A percentile compares a stretch with the other conserved stretches of the same genome.
Conservation (phyloP, 2,113 vertebrate species). For the Hyla sarda region DNA sequence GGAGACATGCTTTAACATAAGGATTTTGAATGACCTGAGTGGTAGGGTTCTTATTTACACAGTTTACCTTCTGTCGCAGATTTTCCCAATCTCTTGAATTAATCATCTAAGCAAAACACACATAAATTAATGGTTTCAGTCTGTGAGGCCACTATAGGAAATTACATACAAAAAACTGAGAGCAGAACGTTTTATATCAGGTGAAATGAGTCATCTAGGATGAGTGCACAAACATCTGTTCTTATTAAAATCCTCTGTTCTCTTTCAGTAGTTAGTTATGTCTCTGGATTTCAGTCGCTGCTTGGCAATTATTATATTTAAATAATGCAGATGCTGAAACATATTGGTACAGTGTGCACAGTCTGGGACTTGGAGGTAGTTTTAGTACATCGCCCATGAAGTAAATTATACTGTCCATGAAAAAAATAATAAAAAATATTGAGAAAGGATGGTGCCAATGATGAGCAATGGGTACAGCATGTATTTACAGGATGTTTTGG, state of each 20-base stretch:
- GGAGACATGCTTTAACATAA: not conserved
- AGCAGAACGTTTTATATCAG: conserved; percentile 1
- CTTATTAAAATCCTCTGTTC: not conserved
- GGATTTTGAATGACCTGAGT: not conserved
- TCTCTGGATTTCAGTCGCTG: not conserved
- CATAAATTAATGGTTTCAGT: conserved; percentile 6
- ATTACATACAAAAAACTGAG: conserved; percentile 5
- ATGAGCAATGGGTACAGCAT: not conserved
- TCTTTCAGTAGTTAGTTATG: not conserved
- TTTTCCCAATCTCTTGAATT: not conserved
- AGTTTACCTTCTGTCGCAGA: not conserved
- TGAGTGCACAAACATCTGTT: conserved; percentile 17
- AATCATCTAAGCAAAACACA: not conserved
- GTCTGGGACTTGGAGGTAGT: not conserved
- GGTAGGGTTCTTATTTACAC: not conserved
- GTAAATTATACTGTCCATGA: too few species aligned
- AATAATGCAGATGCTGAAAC: not conserved
- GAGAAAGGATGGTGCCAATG: not conserved
- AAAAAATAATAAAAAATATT: not conserved
- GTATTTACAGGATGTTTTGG: not conserved
- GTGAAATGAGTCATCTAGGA: conserved; percentile 21
- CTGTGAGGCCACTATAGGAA: not conserved
- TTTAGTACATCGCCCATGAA: not conserved
- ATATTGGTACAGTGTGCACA: not conserved
- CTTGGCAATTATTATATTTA: conserved; percentile 8